Conservation (phyloP, 1,140 invertebrate genomes). For the Diabrotica virgifera region DNA sequence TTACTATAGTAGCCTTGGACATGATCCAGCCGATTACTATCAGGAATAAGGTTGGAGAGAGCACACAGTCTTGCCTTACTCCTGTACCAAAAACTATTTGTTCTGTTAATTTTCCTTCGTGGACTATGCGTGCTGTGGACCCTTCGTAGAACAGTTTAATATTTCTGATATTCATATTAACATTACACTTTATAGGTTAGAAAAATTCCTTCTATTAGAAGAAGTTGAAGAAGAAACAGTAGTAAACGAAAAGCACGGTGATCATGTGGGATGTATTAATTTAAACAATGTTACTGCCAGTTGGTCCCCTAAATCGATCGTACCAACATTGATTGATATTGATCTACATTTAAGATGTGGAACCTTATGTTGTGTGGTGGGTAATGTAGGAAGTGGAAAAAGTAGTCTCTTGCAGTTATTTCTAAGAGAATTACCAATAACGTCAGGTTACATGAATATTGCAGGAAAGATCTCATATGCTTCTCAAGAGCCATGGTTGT, state of each 20-base stretch:
- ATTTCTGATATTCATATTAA: too few species aligned
- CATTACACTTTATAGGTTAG: conserved; percentile 39
- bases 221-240: conserved; percentile 30
- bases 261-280: conserved; percentile 50
- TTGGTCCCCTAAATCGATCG: conserved; percentile 58
- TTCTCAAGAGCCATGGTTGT: conserved; percentile 63
- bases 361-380: conserved; percentile 69
- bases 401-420: conserved; percentile 78
- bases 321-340: conserved; percentile 61
- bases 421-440: conserved; percentile 71
- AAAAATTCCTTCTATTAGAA: conserved; percentile 52
- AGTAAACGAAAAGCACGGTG: conserved; percentile 42
- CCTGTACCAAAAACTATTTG: too few species aligned
- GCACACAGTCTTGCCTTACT: too few species aligned
- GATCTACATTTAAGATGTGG: conserved; percentile 58
- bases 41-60: too few species aligned
- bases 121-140: too few species aligned
- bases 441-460: conserved; percentile 35
- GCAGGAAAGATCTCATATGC: conserved; percentile 59
- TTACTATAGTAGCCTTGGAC: too few species aligned
- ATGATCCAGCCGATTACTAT: too few species aligned
- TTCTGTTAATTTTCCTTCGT: too few species aligned
- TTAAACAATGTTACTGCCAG: conserved; percentile 56
- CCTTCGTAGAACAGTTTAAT: too few species aligned
- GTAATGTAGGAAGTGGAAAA: conserved; percentile 70